These are phyloP conservation scores for Scelioninae gen. 1 DNA, from an alignment of 2,888 invertebrate genomes.

Conservation along the genomic window DNA sequence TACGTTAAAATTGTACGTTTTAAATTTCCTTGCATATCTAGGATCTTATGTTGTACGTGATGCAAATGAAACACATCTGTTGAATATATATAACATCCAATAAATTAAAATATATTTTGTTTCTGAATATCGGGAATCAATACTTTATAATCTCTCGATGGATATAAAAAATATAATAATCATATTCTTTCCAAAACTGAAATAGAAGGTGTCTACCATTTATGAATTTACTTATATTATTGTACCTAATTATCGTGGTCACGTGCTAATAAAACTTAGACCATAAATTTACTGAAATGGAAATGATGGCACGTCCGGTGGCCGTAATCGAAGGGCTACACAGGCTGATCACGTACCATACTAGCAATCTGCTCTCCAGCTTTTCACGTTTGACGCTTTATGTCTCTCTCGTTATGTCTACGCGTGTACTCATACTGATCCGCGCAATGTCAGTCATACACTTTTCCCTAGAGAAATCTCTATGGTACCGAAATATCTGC, in stretches of 20 bases:
- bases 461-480: slow-evolving; percentile 57
- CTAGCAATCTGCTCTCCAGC: slow-evolving; percentile 75
- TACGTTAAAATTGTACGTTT: slow-evolving; percentile 18
- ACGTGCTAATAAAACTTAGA: slow-evolving; percentile 74
- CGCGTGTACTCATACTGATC: slow-evolving; percentile 68
- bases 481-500: slow-evolving; percentile 54
- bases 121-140: slow-evolving; percentile 7
- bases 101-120: background rate
- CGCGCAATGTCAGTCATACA: slow-evolving; percentile 66
- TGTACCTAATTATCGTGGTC: slow-evolving; percentile 71
- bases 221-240: slow-evolving; percentile 14
- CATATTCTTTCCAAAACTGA: background rate
- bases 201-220: background rate
- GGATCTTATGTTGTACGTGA: slow-evolving; percentile 17
- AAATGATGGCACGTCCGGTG: slow-evolving; percentile 75
- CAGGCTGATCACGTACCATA: slow-evolving; percentile 78
- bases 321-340: slow-evolving; percentile 64
- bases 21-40: slow-evolving; percentile 1
- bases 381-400: slow-evolving; percentile 79
- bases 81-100: background rate
- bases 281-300: slow-evolving; percentile 75
- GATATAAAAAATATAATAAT: background rate
- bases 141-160: background rate
- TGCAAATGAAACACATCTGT: slow-evolving; percentile 19
- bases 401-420: slow-evolving; percentile 76